Evolutionary conservation across 2,113 vertebrate genomes (phyloP).

Genomic region (Piaya cayana): DNA sequence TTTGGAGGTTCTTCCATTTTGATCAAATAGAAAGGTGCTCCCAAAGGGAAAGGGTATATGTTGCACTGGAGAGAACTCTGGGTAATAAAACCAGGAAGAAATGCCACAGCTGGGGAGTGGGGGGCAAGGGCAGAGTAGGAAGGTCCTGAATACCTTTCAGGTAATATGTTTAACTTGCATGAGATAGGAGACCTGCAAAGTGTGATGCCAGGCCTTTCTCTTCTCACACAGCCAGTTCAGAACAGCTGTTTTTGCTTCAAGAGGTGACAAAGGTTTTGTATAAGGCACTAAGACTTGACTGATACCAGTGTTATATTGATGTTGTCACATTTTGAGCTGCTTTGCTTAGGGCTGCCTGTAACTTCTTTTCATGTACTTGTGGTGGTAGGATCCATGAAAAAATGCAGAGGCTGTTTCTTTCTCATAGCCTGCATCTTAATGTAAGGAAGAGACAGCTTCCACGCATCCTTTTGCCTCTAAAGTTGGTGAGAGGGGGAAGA

Average conservation of each 20-base stretch:
- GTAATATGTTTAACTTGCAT: neutral
- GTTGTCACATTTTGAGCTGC: neutral
- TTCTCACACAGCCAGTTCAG: neutral
- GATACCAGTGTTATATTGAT: neutral
- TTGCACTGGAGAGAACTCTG: neutral
- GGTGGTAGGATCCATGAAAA: neutral
- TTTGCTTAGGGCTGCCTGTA: neutral
- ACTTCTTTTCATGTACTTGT: neutral
- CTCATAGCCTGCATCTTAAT: neutral
- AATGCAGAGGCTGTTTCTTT: neutral
- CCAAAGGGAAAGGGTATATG: neutral
- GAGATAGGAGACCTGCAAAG: neutral
- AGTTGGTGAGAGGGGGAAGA: neutral
- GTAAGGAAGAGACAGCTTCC: neutral
- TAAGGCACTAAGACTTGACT: neutral
- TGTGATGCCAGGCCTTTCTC: neutral
- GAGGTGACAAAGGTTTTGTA: neutral
- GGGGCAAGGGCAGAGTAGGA: neutral
- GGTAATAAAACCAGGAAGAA: neutral
- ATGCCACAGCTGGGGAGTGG: accelerated
- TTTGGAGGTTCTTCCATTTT: neutral
- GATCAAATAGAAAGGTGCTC: neutral
- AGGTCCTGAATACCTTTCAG: neutral
- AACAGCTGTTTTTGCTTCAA: neutral
- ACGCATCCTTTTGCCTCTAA: neutral